Evolutionary conservation across 92 coral and sea anemone species (phyloP), one percentile per base, ranked within the genome.

Genomic region (Bergia puertoricense): DNA sequence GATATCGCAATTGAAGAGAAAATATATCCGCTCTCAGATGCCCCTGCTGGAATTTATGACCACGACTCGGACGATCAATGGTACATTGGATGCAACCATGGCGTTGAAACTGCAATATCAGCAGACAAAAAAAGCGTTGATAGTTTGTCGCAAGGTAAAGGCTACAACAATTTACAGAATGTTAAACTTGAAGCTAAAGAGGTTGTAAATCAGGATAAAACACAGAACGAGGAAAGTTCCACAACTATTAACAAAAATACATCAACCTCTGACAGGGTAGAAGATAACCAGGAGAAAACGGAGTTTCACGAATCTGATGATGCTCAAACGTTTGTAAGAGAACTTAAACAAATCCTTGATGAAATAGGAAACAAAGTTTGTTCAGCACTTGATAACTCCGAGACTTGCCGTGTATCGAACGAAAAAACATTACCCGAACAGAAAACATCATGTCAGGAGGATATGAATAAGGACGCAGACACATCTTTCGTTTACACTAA

Each of bases 31-130:
- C 77, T 84, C 11, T 69, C 87, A 36, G 46, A 72, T 73, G 87
- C 67, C 37, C 79, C 87, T 10, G 87, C 87, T 20, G 87, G 87
- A 46, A 84, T 71, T 72, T 84, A 37, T 8, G 87, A 72, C 30
- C 66, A 71, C 13, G 87, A 82, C 40, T 18, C 57, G 8, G 57
- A 20, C 8, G 79, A 71, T 11, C 78, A 84, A 18, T 71, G 87
- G 87, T 84, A 84, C 77, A 72, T 84, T 48, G 79, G 30, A 84
- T 20, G 77, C 10, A 69, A 84, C 77, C 48, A 71, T 14, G 79
- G 9, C 44, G 45, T 30, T 39, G 66, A 72, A 5, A 48, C 66
- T 15, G 23, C 16, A 36, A 72, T 44, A 15, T 71, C 30, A 36
- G 30, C 15, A 6, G 67, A 71, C n/a, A 48, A 30, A 45, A 68